These are phyloP conservation scores for Ormyrus rosae DNA, from an alignment of 2,888 invertebrate species.

Conservation along the genomic window DNA sequence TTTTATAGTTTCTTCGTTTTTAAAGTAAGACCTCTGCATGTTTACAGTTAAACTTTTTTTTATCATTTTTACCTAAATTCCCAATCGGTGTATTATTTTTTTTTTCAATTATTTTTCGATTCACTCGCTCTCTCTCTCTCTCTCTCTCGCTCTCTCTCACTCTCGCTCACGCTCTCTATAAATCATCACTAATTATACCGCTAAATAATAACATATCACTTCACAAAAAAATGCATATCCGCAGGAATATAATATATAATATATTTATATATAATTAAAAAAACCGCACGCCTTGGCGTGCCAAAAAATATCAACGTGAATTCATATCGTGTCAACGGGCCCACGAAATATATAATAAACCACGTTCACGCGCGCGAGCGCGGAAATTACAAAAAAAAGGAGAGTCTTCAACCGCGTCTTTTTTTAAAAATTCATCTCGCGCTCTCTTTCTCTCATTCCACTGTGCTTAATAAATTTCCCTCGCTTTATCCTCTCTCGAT, in stretches of 20 bases:
- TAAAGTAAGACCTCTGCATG: slow-evolving; percentile 53
- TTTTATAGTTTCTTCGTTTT: slow-evolving; percentile 43
- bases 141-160: slow-evolving; percentile 55
- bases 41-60: slow-evolving; percentile 54
- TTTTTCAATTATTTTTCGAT: slow-evolving; percentile 39
- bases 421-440: slow-evolving; percentile 21
- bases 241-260: slow-evolving; percentile 89
- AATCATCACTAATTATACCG: slow-evolving; percentile 64
- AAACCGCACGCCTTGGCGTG: slow-evolving; percentile 66
- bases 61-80: slow-evolving; percentile 58
- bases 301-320: slow-evolving; percentile 69
- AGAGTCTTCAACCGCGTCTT: slow-evolving; percentile 50
- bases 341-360: slow-evolving; percentile 58
- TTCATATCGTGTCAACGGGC: slow-evolving; percentile 65
- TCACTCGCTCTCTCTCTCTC: slow-evolving; percentile 55
- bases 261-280: slow-evolving; percentile 80
- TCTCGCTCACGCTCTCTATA: slow-evolving; percentile 57
- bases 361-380: slow-evolving; percentile 51
- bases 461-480: slow-evolving; percentile 6
- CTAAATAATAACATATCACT: slow-evolving; percentile 80
- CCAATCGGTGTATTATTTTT: slow-evolving; percentile 44
- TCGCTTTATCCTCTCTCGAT: slow-evolving; percentile 13
- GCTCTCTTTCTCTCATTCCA: slow-evolving; percentile 10
- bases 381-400: slow-evolving; percentile 52
- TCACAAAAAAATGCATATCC: slow-evolving; percentile 87